Conservation (phyloP, 2,797 vertebrate genomes). For the Tinamus major region DNA sequence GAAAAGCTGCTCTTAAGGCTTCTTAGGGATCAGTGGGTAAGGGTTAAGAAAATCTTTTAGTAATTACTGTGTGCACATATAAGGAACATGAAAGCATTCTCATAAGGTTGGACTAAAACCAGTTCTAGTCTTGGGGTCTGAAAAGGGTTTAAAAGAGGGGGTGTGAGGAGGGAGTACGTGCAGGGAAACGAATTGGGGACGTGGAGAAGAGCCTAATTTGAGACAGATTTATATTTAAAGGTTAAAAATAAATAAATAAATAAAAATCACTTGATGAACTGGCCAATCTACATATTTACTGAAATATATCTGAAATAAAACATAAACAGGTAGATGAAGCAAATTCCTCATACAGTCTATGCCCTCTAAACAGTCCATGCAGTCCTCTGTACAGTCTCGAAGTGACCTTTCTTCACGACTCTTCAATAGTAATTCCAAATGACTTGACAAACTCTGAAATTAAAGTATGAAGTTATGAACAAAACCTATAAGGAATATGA, state of each 20-base stretch:
- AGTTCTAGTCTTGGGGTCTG: background rate
- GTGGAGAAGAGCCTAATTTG: background rate
- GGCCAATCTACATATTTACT: background rate
- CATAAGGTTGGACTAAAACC: constrained; percentile 16
- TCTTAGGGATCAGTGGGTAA: constrained; percentile 58
- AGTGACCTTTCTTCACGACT: background rate
- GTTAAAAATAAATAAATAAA: background rate
- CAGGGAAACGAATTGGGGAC: background rate
- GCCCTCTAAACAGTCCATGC: no score
- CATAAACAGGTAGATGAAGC: background rate
- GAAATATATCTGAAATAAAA: background rate
- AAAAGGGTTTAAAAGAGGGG: background rate
- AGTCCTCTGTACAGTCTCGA: background rate
- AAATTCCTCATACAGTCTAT: background rate
- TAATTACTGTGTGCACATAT: constrained; percentile 30
- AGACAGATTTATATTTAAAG: constrained; percentile 15
- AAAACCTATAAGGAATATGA: background rate
- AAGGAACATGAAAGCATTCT: constrained; percentile 41
- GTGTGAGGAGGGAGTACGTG: no score
- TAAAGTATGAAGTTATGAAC: background rate
- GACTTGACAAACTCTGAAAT: background rate
- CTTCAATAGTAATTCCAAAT: background rate
- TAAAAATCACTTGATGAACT: background rate
- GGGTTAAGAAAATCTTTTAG: constrained; percentile 54
- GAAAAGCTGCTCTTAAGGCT: constrained; percentile 49